Conservation (phyloP, 2,113 vertebrate species). For the Ardeotis arabs region DNA sequence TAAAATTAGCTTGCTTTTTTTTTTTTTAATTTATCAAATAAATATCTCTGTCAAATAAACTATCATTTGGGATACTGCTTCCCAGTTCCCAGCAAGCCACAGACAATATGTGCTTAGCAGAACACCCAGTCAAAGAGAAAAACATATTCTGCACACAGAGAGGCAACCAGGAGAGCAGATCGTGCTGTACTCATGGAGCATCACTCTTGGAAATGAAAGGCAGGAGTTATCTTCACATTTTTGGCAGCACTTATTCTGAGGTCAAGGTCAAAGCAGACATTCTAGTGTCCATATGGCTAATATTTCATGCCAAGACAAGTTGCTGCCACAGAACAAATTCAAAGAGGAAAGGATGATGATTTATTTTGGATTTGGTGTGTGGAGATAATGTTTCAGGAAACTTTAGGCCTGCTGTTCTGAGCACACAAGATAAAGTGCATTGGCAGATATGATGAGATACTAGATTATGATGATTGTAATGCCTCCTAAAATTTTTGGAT, state of each 20-base stretch:
- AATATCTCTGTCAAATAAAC: background rate
- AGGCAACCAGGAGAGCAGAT: background rate
- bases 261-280: constrained; percentile 65
- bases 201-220: constrained; percentile 12
- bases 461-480: background rate
- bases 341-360: constrained; percentile 1
- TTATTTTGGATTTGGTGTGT: constrained; percentile 16
- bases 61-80: background rate
- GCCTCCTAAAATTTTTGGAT: background rate
- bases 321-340: constrained; percentile 42
- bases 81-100: background rate
- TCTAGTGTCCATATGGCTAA: constrained; percentile 50
- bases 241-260: constrained; percentile 9
- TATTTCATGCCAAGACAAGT: constrained; percentile 54
- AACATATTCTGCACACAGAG: background rate
- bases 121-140: background rate
- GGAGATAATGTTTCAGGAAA: constrained; percentile 13
- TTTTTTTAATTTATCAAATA: background rate
- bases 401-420: background rate
- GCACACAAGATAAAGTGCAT: background rate
- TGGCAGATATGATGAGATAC: background rate
- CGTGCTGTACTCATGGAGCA: background rate
- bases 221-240: background rate
- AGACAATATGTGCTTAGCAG: background rate
- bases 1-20: background rate